These are phyloP conservation scores for Catajapyx aquilonaris DNA, from an alignment of 1,140 invertebrate genomes.

Conservation along the genomic window DNA sequence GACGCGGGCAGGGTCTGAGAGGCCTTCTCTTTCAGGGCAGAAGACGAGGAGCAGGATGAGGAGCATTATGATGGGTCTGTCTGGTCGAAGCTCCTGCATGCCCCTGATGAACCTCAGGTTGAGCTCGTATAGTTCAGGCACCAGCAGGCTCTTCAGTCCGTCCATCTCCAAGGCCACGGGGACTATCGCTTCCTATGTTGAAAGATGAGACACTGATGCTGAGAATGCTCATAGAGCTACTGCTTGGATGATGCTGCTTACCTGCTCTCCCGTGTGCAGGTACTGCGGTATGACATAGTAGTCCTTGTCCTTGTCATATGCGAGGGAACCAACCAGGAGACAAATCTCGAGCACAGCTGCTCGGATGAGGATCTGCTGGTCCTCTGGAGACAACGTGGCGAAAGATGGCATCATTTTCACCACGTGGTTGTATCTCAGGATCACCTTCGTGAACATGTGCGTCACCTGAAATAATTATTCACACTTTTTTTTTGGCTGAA, in stretches of 20 bases:
- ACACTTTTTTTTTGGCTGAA: too few relatives aligned
- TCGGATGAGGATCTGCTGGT: too few relatives aligned
- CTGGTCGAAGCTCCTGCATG: conserved; percentile 22
- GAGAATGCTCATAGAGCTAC: conserved; percentile 11
- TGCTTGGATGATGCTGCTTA: too few relatives aligned
- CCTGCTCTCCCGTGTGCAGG: too few relatives aligned
- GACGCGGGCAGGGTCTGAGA: too few relatives aligned
- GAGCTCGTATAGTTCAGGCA: conserved; percentile 22
- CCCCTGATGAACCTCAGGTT: conserved; percentile 25
- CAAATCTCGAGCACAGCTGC: too few relatives aligned
- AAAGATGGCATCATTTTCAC: too few relatives aligned
- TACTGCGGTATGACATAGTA: conserved; percentile 2
- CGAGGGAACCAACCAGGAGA: conserved; percentile 8
- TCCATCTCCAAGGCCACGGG: too few relatives aligned
- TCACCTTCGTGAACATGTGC: too few relatives aligned
- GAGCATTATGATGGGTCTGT: conserved; percentile 27
- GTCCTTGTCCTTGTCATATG: conserved; percentile 9
- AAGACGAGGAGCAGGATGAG: conserved; percentile 25
- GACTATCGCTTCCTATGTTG: background rate
- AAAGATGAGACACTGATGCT: background rate
- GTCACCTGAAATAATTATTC: too few relatives aligned
- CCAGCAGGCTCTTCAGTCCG: conserved; percentile 16
- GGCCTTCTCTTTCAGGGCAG: conserved; percentile 24
- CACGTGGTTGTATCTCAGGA: too few relatives aligned
- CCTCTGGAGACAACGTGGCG: too few relatives aligned